These are phyloP conservation scores for Momotus momota DNA, from an alignment of 2,797 vertebrate species.

Conservation along the genomic window DNA sequence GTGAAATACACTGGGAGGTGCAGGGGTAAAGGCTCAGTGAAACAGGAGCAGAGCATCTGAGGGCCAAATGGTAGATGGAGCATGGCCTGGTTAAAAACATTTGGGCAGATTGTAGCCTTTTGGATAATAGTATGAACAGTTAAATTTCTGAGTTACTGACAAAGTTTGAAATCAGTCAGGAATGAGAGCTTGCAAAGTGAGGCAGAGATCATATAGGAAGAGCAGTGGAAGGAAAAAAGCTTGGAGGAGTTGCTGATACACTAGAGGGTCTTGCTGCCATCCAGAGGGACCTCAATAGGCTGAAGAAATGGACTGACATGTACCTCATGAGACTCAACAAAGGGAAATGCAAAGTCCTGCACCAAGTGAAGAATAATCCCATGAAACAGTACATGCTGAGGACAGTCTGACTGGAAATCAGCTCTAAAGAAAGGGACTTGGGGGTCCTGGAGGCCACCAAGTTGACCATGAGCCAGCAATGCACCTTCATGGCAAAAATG, in stretches of 20 bases:
- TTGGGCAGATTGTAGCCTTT: neutral
- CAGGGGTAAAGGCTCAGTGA: neutral
- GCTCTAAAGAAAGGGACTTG: neutral
- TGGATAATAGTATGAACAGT: neutral
- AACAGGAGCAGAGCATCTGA: neutral
- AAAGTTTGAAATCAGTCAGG: neutral
- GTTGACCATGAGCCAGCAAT: neutral
- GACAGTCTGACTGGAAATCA: neutral
- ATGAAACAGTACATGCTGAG: neutral
- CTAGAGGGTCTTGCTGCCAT: neutral
- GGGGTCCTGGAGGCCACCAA: neutral
- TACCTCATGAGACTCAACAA: neutral
- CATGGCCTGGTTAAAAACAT: neutral
- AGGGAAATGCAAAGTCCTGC: neutral
- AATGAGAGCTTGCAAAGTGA: neutral
- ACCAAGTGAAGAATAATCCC: neutral
- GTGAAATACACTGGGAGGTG: neutral
- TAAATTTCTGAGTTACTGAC: neutral
- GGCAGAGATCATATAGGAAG: neutral
- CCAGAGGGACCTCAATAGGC: neutral
- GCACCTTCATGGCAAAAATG: rapidly evolving
- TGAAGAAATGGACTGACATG: neutral
- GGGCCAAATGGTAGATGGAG: neutral
- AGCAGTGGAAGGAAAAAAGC: neutral
- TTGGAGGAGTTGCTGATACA: neutral